A percentile compares a stretch with the other conserved stretches of the same genome.
Evolutionary conservation across 2,888 invertebrate genomes (phyloP).

Genomic region (Cryptops parisi): DNA sequence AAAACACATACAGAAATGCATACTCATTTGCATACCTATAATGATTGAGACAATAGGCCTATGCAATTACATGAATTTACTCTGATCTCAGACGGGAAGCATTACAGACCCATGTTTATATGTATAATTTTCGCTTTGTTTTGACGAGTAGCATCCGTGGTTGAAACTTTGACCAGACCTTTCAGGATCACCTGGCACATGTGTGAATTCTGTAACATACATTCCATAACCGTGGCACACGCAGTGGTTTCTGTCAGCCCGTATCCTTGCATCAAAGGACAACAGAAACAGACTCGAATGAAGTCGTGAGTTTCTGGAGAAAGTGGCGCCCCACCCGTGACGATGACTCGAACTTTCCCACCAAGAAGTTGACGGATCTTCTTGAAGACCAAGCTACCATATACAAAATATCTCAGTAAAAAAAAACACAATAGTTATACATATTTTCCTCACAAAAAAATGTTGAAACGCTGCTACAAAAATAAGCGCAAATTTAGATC

Average conservation of each 20-base stretch:
- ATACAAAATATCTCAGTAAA: constrained; percentile 16
- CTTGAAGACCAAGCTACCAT: constrained; percentile 46
- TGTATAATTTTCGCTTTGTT: too few species aligned
- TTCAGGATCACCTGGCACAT: too few species aligned
- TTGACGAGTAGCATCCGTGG: too few species aligned
- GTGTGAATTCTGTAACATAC: too few species aligned
- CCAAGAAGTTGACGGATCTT: constrained; percentile 62
- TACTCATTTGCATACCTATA: too few species aligned
- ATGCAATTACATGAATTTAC: too few species aligned
- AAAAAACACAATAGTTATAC: neutral
- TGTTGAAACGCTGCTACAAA: neutral
- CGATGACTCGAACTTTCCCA: constrained; percentile 70
- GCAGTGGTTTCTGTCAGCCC: constrained; percentile 96
- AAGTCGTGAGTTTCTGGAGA: constrained; percentile 91
- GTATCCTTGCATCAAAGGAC: constrained; percentile 82
- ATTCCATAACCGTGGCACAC: constrained; percentile 46
- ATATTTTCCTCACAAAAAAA: neutral
- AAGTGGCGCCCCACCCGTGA: constrained; percentile 89
- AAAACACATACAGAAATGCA: too few species aligned
- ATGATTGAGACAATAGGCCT: too few species aligned
- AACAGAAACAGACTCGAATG: constrained; percentile 79
- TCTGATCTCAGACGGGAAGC: too few species aligned
- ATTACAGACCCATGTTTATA: too few species aligned
- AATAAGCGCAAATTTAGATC: constrained; percentile 1
- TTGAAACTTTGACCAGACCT: too few species aligned